Percentiles rank a stretch among this genome's conserved stretches.
These are phyloP conservation scores for Agonum fuliginosum DNA, from an alignment of 2,888 invertebrate species.

Conservation along the genomic window DNA sequence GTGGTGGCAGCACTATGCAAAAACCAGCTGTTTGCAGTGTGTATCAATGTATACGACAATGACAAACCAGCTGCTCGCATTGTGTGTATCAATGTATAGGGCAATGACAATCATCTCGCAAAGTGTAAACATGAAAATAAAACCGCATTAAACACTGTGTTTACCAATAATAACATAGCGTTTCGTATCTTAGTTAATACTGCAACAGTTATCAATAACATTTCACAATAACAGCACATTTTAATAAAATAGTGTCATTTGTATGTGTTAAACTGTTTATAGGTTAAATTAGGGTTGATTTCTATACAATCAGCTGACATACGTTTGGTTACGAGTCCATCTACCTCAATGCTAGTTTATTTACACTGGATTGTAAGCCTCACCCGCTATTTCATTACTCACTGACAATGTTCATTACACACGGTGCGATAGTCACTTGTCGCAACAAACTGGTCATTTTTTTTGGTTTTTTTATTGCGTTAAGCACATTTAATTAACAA, in stretches of 20 bases:
- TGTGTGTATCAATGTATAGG: too few relatives aligned
- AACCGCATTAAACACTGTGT: constrained; percentile 36
- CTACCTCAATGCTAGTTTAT: background rate
- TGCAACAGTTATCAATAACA: constrained; percentile 54
- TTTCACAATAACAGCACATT: constrained; percentile 54
- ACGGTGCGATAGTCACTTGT: too few relatives aligned
- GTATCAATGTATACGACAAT: too few relatives aligned
- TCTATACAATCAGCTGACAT: too few relatives aligned
- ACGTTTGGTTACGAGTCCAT: background rate
- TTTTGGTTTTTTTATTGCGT: constrained; percentile 41
- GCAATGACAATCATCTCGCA: too few relatives aligned
- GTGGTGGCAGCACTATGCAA: background rate
- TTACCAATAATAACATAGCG: constrained; percentile 56
- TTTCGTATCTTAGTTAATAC: constrained; percentile 51
- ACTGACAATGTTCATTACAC: background rate
- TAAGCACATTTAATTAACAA: constrained; percentile 57
- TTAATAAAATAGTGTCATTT: constrained; percentile 50
- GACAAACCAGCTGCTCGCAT: too few relatives aligned
- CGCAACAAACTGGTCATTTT: constrained; percentile 25
- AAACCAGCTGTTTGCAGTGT: too few relatives aligned
- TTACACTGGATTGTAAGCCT: constrained; percentile 31
- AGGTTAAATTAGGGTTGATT: background rate
- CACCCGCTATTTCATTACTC: constrained; percentile 29
- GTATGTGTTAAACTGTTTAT: constrained; percentile 15
- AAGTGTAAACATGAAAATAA: background rate